These are phyloP conservation scores for Atta cephalotes DNA, from an alignment of 1,140 invertebrate genomes.

Conservation along the genomic window DNA sequence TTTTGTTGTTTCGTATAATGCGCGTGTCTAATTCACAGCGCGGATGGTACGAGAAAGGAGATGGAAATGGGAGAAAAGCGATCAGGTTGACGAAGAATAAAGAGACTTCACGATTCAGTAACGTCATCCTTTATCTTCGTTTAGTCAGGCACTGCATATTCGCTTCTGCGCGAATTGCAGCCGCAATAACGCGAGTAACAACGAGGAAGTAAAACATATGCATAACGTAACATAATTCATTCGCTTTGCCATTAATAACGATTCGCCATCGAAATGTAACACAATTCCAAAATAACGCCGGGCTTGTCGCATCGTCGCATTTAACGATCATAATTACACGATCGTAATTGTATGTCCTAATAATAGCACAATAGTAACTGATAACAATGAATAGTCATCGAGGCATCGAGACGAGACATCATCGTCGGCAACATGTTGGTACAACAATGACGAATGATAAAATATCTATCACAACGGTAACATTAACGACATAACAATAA, in stretches of 20 bases:
- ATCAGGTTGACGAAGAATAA: slow-evolving; percentile 24
- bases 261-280: slow-evolving; percentile 15
- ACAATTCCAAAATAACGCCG: slow-evolving; percentile 47
- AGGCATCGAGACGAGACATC: slow-evolving; percentile 27
- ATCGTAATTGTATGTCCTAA: slow-evolving; percentile 47
- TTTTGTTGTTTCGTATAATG: slow-evolving; percentile 2
- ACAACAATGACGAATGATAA: slow-evolving; percentile 54
- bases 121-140: slow-evolving; percentile 52
- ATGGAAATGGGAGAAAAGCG: neutral
- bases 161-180: slow-evolving; percentile 3
- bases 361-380: slow-evolving; percentile 61
- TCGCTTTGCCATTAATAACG: slow-evolving; percentile 25
- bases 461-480: slow-evolving; percentile 54
- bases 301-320: slow-evolving; percentile 19
- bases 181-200: slow-evolving; percentile 41
- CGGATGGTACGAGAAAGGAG: neutral
- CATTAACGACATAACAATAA: slow-evolving; percentile 61
- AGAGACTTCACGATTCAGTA: slow-evolving; percentile 42
- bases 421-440: neutral
- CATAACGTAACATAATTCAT: slow-evolving; percentile 48
- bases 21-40: neutral
- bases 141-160: slow-evolving; percentile 52
- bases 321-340: slow-evolving; percentile 54
- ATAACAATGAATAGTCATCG: slow-evolving; percentile 58
- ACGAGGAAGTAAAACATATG: slow-evolving; percentile 45